Conservation (phyloP, 2,113 vertebrate species). For the Aegithalos caudatus region DNA sequence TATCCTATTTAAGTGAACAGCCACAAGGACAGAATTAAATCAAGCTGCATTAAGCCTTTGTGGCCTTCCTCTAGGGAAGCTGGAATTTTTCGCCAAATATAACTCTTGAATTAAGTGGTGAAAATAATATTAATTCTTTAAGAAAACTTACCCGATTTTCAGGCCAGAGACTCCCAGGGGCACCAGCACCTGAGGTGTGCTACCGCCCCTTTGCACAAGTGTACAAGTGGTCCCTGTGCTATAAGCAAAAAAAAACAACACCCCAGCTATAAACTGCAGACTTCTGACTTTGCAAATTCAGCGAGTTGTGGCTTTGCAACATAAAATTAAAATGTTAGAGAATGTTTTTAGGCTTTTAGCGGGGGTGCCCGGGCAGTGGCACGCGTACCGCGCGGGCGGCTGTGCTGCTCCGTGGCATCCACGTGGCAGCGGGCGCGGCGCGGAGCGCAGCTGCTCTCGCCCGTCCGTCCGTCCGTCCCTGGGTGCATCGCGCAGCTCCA, state of each 20-base stretch:
- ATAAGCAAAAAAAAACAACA: accelerated
- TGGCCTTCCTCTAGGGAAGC: not conserved
- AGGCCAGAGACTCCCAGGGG: not conserved
- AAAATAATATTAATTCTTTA: not conserved
- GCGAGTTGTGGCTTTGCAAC: not conserved
- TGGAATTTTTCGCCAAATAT: not conserved
- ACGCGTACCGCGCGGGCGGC: accelerated
- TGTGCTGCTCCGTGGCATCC: not conserved
- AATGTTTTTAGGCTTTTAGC: not conserved
- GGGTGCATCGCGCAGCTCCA: accelerated
- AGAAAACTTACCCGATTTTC: not conserved
- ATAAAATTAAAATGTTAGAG: not conserved
- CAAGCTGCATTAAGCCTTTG: not conserved
- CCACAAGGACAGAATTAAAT: not conserved
- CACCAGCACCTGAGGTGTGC: not conserved
- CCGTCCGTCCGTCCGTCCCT: no score
- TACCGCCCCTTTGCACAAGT: not conserved
- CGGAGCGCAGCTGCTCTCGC: not conserved
- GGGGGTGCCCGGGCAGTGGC: not conserved
- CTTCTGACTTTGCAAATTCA: not conserved
- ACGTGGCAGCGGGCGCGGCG: not conserved
- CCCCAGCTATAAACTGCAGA: accelerated
- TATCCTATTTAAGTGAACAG: not conserved
- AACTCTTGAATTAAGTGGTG: not conserved
- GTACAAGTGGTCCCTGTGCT: no score